Conservation (phyloP, 2,888 invertebrate species). For the Caenorhabditis panamensis region DNA sequence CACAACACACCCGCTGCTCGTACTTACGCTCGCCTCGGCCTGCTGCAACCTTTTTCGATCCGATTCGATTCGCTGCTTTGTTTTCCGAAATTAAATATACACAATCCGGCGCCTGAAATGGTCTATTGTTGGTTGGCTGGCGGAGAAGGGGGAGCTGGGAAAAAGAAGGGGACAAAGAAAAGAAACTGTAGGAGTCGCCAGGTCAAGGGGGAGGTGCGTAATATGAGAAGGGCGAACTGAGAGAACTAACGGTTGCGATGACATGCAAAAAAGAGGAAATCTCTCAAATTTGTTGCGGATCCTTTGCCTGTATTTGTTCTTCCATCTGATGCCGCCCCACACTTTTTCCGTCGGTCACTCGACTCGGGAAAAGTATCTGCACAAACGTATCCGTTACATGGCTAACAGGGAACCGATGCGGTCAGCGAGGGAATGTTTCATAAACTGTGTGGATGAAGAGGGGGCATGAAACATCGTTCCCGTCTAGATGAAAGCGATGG, state of each 20-base stretch:
- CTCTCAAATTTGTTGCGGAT: conserved; percentile 42
- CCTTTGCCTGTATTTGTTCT: conserved; percentile 25
- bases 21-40: conserved; percentile 29
- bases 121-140: conserved; percentile 8
- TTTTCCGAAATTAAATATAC: conserved; percentile 58
- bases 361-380: conserved; percentile 4
- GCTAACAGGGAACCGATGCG: conserved; percentile 1
- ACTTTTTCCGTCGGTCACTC: conserved; percentile 41
- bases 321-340: conserved; percentile 20
- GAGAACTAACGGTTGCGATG: conserved; percentile 25
- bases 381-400: conserved; percentile 20
- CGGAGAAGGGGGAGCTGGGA: conserved; percentile 86
- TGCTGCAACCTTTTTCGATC: conserved; percentile 50
- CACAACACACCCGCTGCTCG: conserved; percentile 47
- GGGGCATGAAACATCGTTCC: too few relatives aligned
- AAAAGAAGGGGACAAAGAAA: not conserved
- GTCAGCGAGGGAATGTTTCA: not conserved
- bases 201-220: conserved; percentile 86
- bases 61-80: conserved; percentile 36
- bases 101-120: conserved; percentile 37
- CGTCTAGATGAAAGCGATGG: too few relatives aligned
- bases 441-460: too few relatives aligned
- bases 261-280: conserved; percentile 11
- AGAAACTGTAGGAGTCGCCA: not conserved
- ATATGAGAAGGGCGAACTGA: not conserved